Percentiles rank a stretch among this genome's conserved stretches.
Evolutionary conservation across 2,113 vertebrate species (phyloP).

Genomic region (Syngnathus typhle): DNA sequence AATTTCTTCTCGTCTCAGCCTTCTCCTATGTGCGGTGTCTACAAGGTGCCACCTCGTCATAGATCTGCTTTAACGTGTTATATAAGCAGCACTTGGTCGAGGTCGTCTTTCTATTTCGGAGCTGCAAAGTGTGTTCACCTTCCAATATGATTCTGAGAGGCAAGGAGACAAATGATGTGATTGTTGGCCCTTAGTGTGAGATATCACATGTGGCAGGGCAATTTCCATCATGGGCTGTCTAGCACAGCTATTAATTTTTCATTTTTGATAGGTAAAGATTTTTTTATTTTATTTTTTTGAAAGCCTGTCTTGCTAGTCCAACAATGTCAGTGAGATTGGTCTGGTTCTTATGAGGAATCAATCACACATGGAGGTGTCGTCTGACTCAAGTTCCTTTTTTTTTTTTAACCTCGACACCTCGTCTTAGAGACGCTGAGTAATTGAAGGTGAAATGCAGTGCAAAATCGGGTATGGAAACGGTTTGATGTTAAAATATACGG

Average conservation of each 20-base stretch:
- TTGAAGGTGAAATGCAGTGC: no score
- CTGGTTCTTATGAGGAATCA: conserved; percentile 37
- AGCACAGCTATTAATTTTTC: conserved; percentile 60
- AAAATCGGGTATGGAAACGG: no score
- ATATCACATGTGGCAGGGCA: conserved; percentile 69
- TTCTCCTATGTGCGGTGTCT: conserved; percentile 2
- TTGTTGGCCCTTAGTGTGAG: conserved; percentile 44
- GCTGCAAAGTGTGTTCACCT: conserved; percentile 1
- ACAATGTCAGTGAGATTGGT: conserved; percentile 36
- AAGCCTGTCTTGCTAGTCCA: conserved; percentile 16
- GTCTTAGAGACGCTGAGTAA: neutral
- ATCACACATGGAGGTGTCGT: conserved; percentile 40
- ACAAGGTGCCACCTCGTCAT: conserved; percentile 15
- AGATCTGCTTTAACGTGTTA: conserved; percentile 10
- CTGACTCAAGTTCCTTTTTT: conserved; percentile 7
- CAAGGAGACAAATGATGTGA: conserved; percentile 34
- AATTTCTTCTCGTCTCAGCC: conserved; percentile 11
- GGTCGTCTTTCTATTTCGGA: conserved; percentile 10
- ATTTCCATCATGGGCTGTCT: conserved; percentile 61
- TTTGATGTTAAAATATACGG: no score
- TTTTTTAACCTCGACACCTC: neutral
- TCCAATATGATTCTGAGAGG: conserved; percentile 23
- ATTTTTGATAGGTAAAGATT: conserved; percentile 59
- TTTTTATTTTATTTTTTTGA: conserved; percentile 4
- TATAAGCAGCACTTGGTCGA: neutral